Percentiles rank a stretch among this genome's conserved stretches.
Conservation (phyloP, 2,888 invertebrate genomes). For the Itoplectis maculator region DNA sequence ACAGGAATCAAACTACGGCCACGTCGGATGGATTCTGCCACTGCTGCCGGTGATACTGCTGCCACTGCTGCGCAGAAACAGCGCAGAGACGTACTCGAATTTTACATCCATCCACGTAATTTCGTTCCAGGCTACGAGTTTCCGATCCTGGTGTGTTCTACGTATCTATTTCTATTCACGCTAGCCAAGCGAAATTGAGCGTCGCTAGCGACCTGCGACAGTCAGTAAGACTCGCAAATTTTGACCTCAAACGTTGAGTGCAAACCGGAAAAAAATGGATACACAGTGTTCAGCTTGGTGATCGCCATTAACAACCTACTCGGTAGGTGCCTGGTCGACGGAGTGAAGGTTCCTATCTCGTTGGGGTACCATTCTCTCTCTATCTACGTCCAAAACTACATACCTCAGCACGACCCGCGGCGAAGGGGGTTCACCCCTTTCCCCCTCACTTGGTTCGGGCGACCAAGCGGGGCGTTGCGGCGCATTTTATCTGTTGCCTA, state of each 20-base stretch:
- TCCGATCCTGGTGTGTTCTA: conserved; percentile 9
- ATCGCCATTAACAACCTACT: no score
- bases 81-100: conserved; percentile 14
- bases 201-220: background rate
- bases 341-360: no score
- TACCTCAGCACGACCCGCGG: no score
- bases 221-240: no score
- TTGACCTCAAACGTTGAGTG: no score
- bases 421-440: no score
- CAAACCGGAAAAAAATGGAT: no score
- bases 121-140: conserved; percentile 21
- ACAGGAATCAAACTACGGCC: conserved; percentile 42
- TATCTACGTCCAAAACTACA: no score
- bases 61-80: background rate
- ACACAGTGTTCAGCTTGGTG: no score
- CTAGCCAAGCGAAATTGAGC: background rate
- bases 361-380: no score
- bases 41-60: background rate
- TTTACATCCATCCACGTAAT: conserved; percentile 34
- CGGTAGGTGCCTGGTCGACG: no score
- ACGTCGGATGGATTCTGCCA: background rate
- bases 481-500: conserved; percentile 43
- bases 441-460: no score
- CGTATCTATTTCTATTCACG: conserved; percentile 8
- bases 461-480: conserved; percentile 11